Evolutionary conservation across 2,888 invertebrate species (phyloP).

Genomic region (Scaptomyza tumidula): DNA sequence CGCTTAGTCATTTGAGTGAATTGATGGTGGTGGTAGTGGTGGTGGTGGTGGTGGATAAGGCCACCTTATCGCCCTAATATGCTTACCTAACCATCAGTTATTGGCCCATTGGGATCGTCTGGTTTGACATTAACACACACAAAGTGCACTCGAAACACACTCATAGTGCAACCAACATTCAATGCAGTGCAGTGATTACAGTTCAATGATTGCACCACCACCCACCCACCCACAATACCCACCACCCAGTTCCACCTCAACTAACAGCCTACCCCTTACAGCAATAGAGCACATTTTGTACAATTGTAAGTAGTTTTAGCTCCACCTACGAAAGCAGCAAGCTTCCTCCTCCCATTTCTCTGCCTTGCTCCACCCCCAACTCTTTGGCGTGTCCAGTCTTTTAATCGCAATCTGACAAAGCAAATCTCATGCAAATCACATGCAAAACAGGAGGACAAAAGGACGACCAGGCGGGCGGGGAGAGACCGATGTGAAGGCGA

Average conservation of each 20-base stretch:
- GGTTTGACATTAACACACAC: slow-evolving; percentile 18
- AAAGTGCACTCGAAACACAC: slow-evolving; percentile 32
- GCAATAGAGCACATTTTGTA: slow-evolving; percentile 45
- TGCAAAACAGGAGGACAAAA: slow-evolving; percentile 40
- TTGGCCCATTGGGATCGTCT: slow-evolving; percentile 20
- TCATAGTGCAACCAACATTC: slow-evolving; percentile 34
- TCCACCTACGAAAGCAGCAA: neutral
- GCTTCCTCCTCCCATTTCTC: neutral
- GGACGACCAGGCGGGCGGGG: slow-evolving; percentile 1
- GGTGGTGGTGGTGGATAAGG: slow-evolving; percentile 7
- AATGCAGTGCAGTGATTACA: slow-evolving; percentile 42
- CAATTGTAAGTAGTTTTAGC: slow-evolving; percentile 24
- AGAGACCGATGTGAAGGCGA: slow-evolving; percentile 49
- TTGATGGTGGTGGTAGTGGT: slow-evolving; percentile 3
- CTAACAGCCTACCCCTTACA: neutral
- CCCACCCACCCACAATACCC: neutral
- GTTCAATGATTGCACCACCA: slow-evolving; percentile 23
- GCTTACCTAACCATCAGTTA: neutral
- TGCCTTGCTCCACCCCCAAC: neutral
- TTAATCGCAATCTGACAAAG: slow-evolving; percentile 46
- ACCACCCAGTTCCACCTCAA: neutral
- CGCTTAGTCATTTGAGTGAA: slow-evolving; percentile 17
- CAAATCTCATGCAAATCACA: slow-evolving; percentile 60
- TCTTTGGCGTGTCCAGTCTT: slow-evolving; percentile 16
- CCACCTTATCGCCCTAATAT: slow-evolving; percentile 7